Base-by-base conservation (phyloP, 2,113 vertebrate genomes). In the Cettia cetti region DNA sequence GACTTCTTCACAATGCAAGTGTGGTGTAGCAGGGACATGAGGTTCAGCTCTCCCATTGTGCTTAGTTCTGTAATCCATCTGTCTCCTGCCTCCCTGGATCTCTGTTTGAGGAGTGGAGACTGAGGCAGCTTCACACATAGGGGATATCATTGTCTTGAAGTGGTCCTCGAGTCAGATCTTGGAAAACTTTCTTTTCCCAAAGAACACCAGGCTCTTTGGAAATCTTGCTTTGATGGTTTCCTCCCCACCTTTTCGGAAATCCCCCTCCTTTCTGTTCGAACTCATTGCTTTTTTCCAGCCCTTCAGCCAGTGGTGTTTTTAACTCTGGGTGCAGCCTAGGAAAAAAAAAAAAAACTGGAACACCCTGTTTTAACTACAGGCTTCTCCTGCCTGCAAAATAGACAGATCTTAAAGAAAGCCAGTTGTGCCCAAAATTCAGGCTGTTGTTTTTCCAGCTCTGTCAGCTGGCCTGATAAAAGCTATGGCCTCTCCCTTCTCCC, bases 191-290 rank as follows among this genome's bases (percentile, higher is more conserved):
- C 49, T 56, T 49, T 89, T 65, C 65, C 92, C 61, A 57, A 65
- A 64, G 57, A 82, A 49, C 74, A 47, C 40, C 0, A 6, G 66
- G 47, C 49, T 78, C 83, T 70, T 75, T 92, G 91, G 77, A 89
- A 92, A 66, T 52, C 65, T 89, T 74, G 35, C 92, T 96, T 95
- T 97, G 94, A 95, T 94, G 86, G 68, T 89, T 95, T 89, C 80
- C 92, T 89, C 80, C 47, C 91, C 94, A 89, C 86, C 80, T 92
- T 81, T 92, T 89, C 3, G 91, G 94, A 95, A 96, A 96, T 94
- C 76, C 96, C 96, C 91, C 39, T 89, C 42, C 52, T 93, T 82
- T 59, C 68, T 89, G 33, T 93, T 94, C 89, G 86, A 94, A 92
- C 80, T 81, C 54, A 19, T 7, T 87, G 19, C 31, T 14, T 75